Evolutionary conservation across 1,140 invertebrate species (phyloP).

Genomic region (Pachypeltis micranthus): DNA sequence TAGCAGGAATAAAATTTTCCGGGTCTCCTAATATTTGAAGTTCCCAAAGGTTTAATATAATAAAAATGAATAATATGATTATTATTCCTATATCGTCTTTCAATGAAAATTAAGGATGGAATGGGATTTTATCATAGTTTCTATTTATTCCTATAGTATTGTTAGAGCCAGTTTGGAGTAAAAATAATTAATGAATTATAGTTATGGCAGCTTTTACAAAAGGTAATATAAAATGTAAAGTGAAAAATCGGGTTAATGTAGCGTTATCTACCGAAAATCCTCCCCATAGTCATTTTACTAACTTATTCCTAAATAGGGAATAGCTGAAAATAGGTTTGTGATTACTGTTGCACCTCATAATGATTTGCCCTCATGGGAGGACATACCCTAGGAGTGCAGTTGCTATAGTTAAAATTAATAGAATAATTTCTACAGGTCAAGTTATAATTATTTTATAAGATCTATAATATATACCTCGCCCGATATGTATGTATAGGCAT

Average conservation of each 20-base stretch:
- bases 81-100: slow-evolving; percentile 44
- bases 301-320: slow-evolving; percentile 46
- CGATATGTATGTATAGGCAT: too few relatives aligned
- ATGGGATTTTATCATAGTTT: too few relatives aligned
- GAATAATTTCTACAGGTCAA: slow-evolving; percentile 7
- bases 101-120: slow-evolving; percentile 44
- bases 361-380: slow-evolving; percentile 55
- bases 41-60: slow-evolving; percentile 30
- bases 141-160: slow-evolving; percentile 46
- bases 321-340: slow-evolving; percentile 53
- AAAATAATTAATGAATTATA: slow-evolving; percentile 46
- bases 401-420: slow-evolving; percentile 40
- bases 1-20: slow-evolving; percentile 58
- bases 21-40: slow-evolving; percentile 50
- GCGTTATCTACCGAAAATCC: slow-evolving; percentile 53
- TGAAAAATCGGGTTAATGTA: slow-evolving; percentile 55
- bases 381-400: slow-evolving; percentile 58
- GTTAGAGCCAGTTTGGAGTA: slow-evolving; percentile 47
- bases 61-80: slow-evolving; percentile 37
- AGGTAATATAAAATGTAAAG: slow-evolving; percentile 55
- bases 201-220: slow-evolving; percentile 47
- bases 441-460: too few relatives aligned
- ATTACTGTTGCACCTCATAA: slow-evolving; percentile 60
- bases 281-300: slow-evolving; percentile 54
- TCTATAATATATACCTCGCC: too few relatives aligned